Evolutionary conservation across 2,888 invertebrate genomes (phyloP), one percentile per base, ranked within the genome.

Genomic region (Himalopsyche tibetana): DNA sequence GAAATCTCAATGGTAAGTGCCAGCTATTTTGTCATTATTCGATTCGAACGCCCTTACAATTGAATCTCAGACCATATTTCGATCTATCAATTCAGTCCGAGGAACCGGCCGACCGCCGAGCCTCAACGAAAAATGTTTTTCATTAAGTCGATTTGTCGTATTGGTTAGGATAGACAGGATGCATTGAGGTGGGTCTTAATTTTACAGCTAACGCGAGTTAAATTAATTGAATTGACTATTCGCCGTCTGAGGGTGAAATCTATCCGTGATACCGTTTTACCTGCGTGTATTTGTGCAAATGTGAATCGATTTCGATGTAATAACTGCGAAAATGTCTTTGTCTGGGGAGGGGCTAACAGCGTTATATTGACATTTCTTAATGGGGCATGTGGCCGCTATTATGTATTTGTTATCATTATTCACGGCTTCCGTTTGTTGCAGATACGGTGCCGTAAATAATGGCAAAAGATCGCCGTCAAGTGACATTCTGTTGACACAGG

Each of bases 1-100:
- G 93, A 93, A 93, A 93, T 92, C 93, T 93, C 93, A 92, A 93
- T 92, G 93, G 93, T 94, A 93, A 93, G 93, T 93, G 93, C 92
- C 93, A 93, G 93, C 93, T 93, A 93, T 92, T 93, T 93, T 91
- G 92, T 92, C 92, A 93, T 93, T 93, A 92, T 92, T 92, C 91
- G 90, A 89, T 90, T 90, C 55, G 42, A 82, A 56, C 81, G 40
- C n/a, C 36, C 69, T 63, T 83, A 69, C 85, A 56, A 82, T 80
- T 79, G 36, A 36, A 69, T 40, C n/a, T 42, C 40, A 79, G 51
- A 36, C 28, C 9, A 19, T 74, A 15, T 74, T 74, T 74, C 38
- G 36, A 74, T 74, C 38, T 36, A 36, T 74, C 36, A 19, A 36
- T 74, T 74, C 74, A 5, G 36, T 36, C 38, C 74, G 28, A 38